phyloP scores from a whole-genome alignment of 2,888 invertebrate genomes.

The Oxytorus armatus region DNA sequence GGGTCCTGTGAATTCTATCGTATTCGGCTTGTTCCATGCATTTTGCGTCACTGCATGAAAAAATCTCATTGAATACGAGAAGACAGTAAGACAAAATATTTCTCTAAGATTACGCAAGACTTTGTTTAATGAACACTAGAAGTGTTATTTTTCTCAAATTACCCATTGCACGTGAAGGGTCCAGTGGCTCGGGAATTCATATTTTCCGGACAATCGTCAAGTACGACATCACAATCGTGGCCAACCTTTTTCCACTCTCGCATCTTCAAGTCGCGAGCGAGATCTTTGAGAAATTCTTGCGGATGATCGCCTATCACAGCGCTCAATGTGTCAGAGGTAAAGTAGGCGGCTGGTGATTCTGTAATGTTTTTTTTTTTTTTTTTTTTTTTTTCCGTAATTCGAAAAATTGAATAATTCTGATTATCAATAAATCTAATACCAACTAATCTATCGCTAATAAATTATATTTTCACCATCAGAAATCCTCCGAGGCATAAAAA shows the following conservation, averaged over 20 bases:
- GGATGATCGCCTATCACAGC: conserved; percentile 77
- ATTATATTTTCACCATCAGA: too few relatives aligned
- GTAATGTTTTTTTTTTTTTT: too few relatives aligned
- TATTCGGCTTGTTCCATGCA: conserved; percentile 74
- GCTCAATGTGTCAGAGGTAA: conserved; percentile 68
- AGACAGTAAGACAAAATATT: conserved; percentile 1
- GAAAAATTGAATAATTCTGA: background rate
- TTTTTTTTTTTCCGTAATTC: too few relatives aligned
- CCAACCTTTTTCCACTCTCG: conserved; percentile 86
- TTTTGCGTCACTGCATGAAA: conserved; percentile 73
- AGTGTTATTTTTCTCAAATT: conserved; percentile 61
- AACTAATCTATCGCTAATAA: too few relatives aligned
- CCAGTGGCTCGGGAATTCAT: conserved; percentile 84
- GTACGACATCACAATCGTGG: conserved; percentile 87
- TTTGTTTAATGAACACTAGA: background rate
- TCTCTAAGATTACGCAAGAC: conserved; percentile 29
- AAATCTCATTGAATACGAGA: conserved; percentile 3
- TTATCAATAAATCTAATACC: too few relatives aligned
- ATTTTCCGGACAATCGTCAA: conserved; percentile 88
- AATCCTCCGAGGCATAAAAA: too few relatives aligned
- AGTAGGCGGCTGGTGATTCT: conserved; percentile 58
- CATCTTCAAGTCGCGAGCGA: conserved; percentile 85
- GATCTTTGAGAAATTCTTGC: conserved; percentile 85
- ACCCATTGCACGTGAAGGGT: conserved; percentile 85
- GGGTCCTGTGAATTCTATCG: conserved; percentile 85